These are phyloP conservation scores for Ellobium chinense DNA, from an alignment of 2,888 invertebrate genomes.

Conservation along the genomic window DNA sequence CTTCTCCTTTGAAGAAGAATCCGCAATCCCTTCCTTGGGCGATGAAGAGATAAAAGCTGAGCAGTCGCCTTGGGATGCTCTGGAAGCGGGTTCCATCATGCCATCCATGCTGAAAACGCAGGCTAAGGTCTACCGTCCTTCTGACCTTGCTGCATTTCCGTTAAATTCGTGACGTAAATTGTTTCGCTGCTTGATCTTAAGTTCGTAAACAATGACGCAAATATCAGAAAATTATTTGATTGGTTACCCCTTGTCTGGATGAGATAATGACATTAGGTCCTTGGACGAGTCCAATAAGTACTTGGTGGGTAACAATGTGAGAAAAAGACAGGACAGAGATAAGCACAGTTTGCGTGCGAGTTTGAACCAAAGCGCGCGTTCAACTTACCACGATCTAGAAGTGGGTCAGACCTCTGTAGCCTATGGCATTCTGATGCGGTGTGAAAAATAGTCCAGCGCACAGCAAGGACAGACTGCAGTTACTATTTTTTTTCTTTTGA, in stretches of 20 bases:
- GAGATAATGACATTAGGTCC: constrained; percentile 17
- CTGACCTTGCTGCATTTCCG: background rate
- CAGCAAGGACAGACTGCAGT: too few relatives aligned
- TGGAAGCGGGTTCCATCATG: background rate
- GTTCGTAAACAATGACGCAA: constrained; percentile 16
- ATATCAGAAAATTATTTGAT: constrained; percentile 11
- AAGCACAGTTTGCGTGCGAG: too few relatives aligned
- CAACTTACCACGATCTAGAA: too few relatives aligned
- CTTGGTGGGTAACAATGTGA: too few relatives aligned
- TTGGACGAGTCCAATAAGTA: constrained; percentile 3
- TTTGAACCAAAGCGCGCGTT: too few relatives aligned
- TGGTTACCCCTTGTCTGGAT: constrained; percentile 9
- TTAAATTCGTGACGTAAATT: background rate
- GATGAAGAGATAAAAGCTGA: background rate
- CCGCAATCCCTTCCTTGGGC: background rate
- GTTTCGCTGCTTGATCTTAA: constrained; percentile 1
- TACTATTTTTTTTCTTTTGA: too few relatives aligned
- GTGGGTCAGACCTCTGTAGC: too few relatives aligned
- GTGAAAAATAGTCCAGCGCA: too few relatives aligned
- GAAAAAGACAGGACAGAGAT: too few relatives aligned
- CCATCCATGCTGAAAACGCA: background rate
- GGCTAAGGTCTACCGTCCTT: background rate
- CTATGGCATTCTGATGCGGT: too few relatives aligned
- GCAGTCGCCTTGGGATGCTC: background rate
- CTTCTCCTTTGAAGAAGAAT: constrained; percentile 29